phyloP scores from a whole-genome alignment of 2,888 invertebrate genomes.

The Cerceris rybyensis region DNA sequence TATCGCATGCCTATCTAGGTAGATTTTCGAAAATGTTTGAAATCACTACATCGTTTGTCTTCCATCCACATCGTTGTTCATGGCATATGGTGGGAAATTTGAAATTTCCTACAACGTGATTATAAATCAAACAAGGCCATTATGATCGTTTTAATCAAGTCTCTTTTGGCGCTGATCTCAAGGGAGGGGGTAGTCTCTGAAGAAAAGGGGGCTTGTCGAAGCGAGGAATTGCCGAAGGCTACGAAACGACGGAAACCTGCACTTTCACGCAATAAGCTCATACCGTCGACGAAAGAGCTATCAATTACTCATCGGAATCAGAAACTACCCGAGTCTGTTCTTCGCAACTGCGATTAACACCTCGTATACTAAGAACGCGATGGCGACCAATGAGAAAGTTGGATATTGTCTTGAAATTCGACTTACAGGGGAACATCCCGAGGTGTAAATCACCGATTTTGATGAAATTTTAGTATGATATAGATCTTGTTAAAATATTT shows the following conservation, averaged over 20 bases:
- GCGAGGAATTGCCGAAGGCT: slow-evolving; percentile 52
- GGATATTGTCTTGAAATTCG: not conserved
- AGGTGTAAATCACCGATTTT: too few relatives aligned
- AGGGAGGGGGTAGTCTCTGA: not conserved
- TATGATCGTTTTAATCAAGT: slow-evolving; percentile 44
- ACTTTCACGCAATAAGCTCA: slow-evolving; percentile 28
- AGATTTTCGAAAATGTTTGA: too few relatives aligned
- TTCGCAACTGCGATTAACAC: slow-evolving; percentile 66
- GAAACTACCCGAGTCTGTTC: slow-evolving; percentile 72
- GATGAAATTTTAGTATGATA: too few relatives aligned
- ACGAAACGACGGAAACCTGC: slow-evolving; percentile 39
- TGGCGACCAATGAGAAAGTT: not conserved
- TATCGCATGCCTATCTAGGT: too few relatives aligned
- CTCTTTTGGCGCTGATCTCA: slow-evolving; percentile 29
- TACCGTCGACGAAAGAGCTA: slow-evolving; percentile 64
- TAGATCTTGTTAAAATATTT: too few relatives aligned
- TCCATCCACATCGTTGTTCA: too few relatives aligned
- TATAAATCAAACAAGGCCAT: slow-evolving; percentile 44
- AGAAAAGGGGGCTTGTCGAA: slow-evolving; percentile 15
- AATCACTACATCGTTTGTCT: too few relatives aligned
- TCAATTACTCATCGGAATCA: slow-evolving; percentile 72
- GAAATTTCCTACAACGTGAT: slow-evolving; percentile 16
- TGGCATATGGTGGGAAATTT: not conserved
- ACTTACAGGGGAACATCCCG: too few relatives aligned
- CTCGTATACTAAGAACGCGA: slow-evolving; percentile 52